Evolutionary conservation across 2,113 vertebrate species (phyloP).

Genomic region (Choloepus hoffmanni): DNA sequence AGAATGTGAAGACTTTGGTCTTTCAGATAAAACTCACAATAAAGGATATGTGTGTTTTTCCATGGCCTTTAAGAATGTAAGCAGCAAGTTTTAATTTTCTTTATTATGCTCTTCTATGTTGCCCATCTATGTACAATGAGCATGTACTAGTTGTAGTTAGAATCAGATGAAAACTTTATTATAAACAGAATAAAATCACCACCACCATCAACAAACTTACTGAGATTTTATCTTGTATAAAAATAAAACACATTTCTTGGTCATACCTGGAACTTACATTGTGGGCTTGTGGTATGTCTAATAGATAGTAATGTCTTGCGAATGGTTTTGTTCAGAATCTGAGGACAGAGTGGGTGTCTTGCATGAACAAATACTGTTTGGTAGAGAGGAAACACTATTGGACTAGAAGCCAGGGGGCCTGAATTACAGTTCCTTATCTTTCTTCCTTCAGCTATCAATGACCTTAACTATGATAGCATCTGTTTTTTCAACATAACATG

Average conservation of each 20-base stretch:
- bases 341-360: not conserved
- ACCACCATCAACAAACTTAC: not conserved
- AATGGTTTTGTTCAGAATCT: not conserved
- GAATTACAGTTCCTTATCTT: not conserved
- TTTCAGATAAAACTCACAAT: not conserved
- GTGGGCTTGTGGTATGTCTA: not conserved
- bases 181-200: not conserved
- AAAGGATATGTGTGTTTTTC: not conserved
- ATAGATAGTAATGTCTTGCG: not conserved
- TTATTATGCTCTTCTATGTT: not conserved
- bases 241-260: not conserved
- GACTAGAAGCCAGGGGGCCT: not conserved
- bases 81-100: slow-evolving; percentile 41
- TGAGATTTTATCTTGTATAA: not conserved
- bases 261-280: not conserved
- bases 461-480: not conserved
- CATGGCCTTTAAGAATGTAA: not conserved
- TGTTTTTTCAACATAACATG: not conserved
- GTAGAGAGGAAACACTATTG: not conserved
- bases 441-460: not conserved
- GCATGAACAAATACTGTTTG: not conserved
- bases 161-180: not conserved
- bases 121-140: not conserved
- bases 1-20: not conserved
- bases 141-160: slow-evolving; percentile 8